Evolutionary conservation across 2,888 invertebrate species (phyloP), one percentile per base, ranked within the genome.

Genomic region (Rhorus exstirpatorius): DNA sequence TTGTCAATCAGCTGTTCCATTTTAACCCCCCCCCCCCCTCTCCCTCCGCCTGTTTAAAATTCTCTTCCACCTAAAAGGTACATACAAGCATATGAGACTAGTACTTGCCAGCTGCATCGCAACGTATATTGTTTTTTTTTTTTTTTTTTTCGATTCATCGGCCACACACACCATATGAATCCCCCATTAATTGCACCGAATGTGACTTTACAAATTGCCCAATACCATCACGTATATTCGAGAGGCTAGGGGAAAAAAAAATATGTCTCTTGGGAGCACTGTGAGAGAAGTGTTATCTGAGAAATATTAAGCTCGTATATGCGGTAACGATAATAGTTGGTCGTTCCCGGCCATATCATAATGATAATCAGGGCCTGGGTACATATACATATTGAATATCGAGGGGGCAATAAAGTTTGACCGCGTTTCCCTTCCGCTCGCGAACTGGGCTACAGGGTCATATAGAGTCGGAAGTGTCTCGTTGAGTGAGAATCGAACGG

Each of bases 371-470:
- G 31, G 31, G 31, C 31, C 31, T 3, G 2, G 31, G 14, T 31
- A 14, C 12, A n/a, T n/a, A 26, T 0, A 49, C 17, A 49, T 14
- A 4, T 68, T 14, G 38, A 19, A 31, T 60, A 58, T 71, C 58
- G 71, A 71, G 67, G 53, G 51, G 35, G 35, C 53, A 67, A 68
- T 61, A 74, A 79, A 26, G 79, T 79, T 74, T 79, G 67, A 74
- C 67, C 79, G 74, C 74, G 71, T 72, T 76, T 44, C 31, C 38
- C 55, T 58, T 71, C 61, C 70, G 38, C 61, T 74, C 17, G 63
- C 35, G 38, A 79, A 84, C 79, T 82, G 76, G 84, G 81, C 76
- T 61, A 84, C 60, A 61, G 79, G 81, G 84, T 84, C 76, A n/a
- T n/a, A 81, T 76, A 58, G 58, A 78, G 75, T 78, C 70, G 81